Evolutionary conservation across 1,140 invertebrate genomes (phyloP).

Genomic region (Protaetia brevitarsis): DNA sequence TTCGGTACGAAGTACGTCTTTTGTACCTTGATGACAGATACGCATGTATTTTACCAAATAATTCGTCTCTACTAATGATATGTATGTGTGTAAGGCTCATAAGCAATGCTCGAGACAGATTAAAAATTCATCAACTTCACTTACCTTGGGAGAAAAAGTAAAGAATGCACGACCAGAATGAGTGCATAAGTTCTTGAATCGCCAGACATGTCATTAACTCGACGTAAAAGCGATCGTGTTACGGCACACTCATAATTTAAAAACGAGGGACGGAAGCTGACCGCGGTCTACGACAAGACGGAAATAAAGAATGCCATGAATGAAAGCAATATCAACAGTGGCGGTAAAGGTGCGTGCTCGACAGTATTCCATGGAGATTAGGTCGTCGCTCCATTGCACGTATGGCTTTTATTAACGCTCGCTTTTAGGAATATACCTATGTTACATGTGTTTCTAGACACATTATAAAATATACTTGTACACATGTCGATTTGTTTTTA

Average conservation of each 20-base stretch:
- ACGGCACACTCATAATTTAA: background rate
- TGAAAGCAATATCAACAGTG: background rate
- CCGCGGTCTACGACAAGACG: background rate
- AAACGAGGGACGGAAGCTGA: constrained; percentile 1
- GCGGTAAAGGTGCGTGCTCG: constrained; percentile 1
- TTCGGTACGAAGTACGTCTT: too few relatives aligned
- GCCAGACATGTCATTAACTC: background rate
- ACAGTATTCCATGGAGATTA: background rate
- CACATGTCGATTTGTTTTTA: too few relatives aligned
- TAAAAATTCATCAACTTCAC: background rate
- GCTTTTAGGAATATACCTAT: too few relatives aligned
- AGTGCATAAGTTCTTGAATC: background rate
- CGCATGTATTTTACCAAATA: too few relatives aligned
- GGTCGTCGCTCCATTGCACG: background rate
- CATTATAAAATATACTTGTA: too few relatives aligned
- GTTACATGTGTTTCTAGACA: too few relatives aligned
- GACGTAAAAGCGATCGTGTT: background rate
- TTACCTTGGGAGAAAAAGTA: background rate
- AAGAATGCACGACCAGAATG: background rate
- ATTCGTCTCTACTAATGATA: too few relatives aligned
- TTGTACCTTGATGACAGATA: too few relatives aligned
- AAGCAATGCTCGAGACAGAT: too few relatives aligned
- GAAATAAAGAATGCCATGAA: background rate
- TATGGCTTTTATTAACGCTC: constrained; percentile 1
- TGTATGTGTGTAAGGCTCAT: too few relatives aligned